phyloP scores from a whole-genome alignment of 1,140 invertebrate species.

The Heliconius melpomene region DNA sequence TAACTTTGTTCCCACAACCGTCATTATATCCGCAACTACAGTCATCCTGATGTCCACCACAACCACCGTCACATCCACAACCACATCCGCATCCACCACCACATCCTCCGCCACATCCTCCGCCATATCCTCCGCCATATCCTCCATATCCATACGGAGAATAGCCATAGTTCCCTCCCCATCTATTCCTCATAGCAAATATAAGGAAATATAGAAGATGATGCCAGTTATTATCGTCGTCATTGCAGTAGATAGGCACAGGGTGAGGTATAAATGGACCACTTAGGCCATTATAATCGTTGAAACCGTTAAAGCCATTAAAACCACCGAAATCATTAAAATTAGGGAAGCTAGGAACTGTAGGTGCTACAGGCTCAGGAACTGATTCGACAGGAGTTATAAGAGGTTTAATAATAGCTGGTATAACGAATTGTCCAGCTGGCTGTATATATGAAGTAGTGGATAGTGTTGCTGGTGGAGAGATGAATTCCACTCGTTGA shows the following conservation, averaged over 20 bases:
- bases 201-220: conserved; percentile 56
- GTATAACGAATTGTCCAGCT: conserved; percentile 50
- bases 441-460: conserved; percentile 46
- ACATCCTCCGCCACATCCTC: conserved; percentile 11
- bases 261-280: conserved; percentile 21
- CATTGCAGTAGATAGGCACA: conserved; percentile 42
- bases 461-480: conserved; percentile 37
- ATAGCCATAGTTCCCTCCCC: conserved; percentile 20
- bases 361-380: conserved; percentile 5
- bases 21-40: conserved; percentile 23
- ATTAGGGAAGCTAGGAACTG: conserved; percentile 31
- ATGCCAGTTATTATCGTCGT: conserved; percentile 49
- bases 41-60: conserved; percentile 8
- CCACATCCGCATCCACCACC: conserved; percentile 29
- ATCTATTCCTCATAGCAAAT: conserved; percentile 49
- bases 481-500: conserved; percentile 43
- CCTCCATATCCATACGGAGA: conserved; percentile 20
- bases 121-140: conserved; percentile 30
- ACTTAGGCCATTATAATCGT: neutral
- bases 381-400: conserved; percentile 32
- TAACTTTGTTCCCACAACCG: conserved; percentile 29
- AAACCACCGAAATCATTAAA: conserved; percentile 18
- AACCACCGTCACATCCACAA: conserved; percentile 24
- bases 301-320: neutral
- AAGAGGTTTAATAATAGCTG: conserved; percentile 51